Conservation (phyloP, 2,888 invertebrate species). For the Autographa pulchrina region DNA sequence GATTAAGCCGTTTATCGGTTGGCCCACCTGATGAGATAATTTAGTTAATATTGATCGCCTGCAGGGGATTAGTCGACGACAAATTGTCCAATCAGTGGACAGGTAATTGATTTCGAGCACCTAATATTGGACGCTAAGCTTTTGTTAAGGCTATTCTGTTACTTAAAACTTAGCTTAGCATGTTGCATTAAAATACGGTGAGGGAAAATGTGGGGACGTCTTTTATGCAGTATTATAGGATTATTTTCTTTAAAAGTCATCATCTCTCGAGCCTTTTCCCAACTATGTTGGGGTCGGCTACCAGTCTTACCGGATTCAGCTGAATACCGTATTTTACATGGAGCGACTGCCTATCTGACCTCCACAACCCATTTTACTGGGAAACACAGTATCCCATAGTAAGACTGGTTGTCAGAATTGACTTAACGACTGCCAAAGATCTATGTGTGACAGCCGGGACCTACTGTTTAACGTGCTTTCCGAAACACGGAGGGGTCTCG, state of each 20-base stretch:
- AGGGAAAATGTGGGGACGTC: slow-evolving; percentile 43
- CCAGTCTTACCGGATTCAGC: no score
- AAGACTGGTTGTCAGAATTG: no score
- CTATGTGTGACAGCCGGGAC: no score
- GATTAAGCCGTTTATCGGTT: slow-evolving; percentile 53
- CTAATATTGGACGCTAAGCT: slow-evolving; percentile 71
- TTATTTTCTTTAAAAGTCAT: slow-evolving; percentile 30
- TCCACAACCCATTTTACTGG: no score
- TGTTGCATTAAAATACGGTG: slow-evolving; percentile 36
- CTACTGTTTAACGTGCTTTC: no score
- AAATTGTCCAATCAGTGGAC: slow-evolving; percentile 90
- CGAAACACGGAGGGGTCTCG: no score
- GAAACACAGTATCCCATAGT: no score
- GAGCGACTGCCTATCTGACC: no score
- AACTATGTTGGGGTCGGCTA: no score
- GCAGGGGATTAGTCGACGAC: slow-evolving; percentile 84
- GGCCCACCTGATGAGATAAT: slow-evolving; percentile 82
- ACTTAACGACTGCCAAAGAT: no score
- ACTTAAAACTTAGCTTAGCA: slow-evolving; percentile 58
- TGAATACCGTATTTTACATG: no score
- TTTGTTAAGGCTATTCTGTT: slow-evolving; percentile 61
- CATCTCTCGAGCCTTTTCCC: no score
- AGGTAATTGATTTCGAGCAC: slow-evolving; percentile 90
- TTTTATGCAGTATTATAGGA: slow-evolving; percentile 37
- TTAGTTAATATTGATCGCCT: slow-evolving; percentile 82